Evolutionary conservation across 2,888 invertebrate genomes (phyloP), one percentile per base, ranked within the genome.

Genomic region (Xanthorhoe designata): DNA sequence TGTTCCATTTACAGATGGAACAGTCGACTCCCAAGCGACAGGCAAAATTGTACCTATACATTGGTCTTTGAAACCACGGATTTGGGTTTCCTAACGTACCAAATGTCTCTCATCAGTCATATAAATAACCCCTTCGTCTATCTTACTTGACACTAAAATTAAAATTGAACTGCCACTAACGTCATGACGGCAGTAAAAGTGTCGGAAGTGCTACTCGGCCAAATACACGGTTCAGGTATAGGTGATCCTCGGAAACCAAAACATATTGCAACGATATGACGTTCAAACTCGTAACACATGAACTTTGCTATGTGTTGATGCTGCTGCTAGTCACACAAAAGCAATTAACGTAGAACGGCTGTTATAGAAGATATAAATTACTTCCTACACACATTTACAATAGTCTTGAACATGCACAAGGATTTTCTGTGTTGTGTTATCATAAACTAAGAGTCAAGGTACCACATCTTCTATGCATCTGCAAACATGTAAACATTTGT

Each of bases 201-300:
- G 55, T 55, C 38, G 61, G 49, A 61, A 7, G 38, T 17, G 42
- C 50, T 35, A 55, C 32, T 53, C 45, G 15, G 3, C 5, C 17
- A 6, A 49, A 19, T 49, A 61, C 52, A 53, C 29, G 45, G 15
- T 42, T 29, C 57, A 50, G 24, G 24, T 50, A 18, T 52, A 57
- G 19, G 7, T 4, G 13, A 52, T 45, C 52, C 24, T 45, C 45
- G 45, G 17, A 61, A n/a, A 55, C 55, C 55, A 55, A 55, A 61
- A 55, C 55, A 61, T 49, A 50, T 35, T 50, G 53, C 51, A 59
- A 42, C 42, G 59, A 59, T 42, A 47, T 51, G 59, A 24, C 59
- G 38, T 53, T 0, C 15, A 42, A 47, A 52, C 56, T 32, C 57
- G 29, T 57, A 59, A 59, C 38, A 24, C 38, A 13, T 59, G 38